A percentile compares a stretch with the other conserved stretches of the same genome.
Conservation (phyloP, 2,888 invertebrate genomes). For the Eristalinus aeneus region DNA sequence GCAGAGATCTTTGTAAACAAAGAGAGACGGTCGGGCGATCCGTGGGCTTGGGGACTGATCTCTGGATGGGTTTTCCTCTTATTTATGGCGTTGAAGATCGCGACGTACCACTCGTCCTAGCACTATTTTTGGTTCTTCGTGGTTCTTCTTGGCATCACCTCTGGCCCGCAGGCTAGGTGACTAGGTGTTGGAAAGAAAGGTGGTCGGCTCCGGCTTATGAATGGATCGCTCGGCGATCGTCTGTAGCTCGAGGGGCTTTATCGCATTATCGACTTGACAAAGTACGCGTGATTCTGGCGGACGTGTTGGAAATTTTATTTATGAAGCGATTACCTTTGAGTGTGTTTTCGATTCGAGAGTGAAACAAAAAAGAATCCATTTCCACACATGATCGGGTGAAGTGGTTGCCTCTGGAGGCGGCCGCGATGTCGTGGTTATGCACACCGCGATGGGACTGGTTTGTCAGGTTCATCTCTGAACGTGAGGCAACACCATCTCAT, state of each 20-base stretch:
- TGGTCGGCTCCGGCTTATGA: constrained; percentile 39
- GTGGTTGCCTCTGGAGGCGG: constrained; percentile 38
- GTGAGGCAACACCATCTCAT: neutral
- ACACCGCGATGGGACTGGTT: constrained; percentile 32
- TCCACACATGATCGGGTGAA: constrained; percentile 33
- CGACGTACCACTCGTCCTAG: constrained; percentile 18
- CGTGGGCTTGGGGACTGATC: constrained; percentile 42
- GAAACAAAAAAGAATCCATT: constrained; percentile 44
- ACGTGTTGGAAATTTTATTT: constrained; percentile 54
- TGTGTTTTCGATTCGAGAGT: constrained; percentile 40
- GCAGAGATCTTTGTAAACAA: constrained; percentile 53
- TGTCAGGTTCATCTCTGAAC: neutral
- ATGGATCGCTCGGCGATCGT: constrained; percentile 49
- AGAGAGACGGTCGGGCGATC: constrained; percentile 49
- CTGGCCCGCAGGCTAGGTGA: neutral
- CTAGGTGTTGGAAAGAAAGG: neutral
- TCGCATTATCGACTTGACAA: constrained; percentile 29
- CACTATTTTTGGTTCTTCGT: constrained; percentile 41
- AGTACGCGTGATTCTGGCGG: constrained; percentile 19
- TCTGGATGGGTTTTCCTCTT: neutral
- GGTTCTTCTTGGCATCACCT: constrained; percentile 41
- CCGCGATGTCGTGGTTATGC: neutral
- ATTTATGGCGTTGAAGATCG: neutral
- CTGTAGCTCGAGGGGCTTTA: constrained; percentile 26
- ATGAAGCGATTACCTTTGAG: constrained; percentile 50